These are phyloP conservation scores for Dusona sp. DNA, from an alignment of 2,888 invertebrate species.

Conservation along the genomic window DNA sequence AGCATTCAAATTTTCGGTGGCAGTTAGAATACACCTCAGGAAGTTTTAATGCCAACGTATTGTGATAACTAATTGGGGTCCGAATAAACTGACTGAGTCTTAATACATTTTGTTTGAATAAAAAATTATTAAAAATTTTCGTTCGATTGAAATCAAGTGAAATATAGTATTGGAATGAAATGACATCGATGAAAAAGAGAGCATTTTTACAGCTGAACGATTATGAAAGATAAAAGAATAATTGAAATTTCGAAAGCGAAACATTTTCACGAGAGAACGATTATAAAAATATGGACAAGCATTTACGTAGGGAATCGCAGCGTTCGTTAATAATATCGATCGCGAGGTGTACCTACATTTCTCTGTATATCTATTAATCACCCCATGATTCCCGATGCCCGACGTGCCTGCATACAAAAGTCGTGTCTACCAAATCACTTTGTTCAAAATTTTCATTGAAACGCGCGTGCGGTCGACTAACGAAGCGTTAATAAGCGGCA, in stretches of 20 bases:
- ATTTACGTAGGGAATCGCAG: constrained; percentile 13
- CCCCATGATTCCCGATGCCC: constrained; percentile 17
- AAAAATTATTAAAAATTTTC: no score
- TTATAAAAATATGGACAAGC: background rate
- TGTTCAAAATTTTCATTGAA: constrained; percentile 49
- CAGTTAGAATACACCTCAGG: background rate
- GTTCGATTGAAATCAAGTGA: no score
- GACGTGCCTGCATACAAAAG: constrained; percentile 20
- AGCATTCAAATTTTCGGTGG: background rate
- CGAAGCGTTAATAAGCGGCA: constrained; percentile 64
- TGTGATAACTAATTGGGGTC: background rate
- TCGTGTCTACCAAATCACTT: constrained; percentile 25
- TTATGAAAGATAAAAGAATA: background rate
- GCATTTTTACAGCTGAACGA: background rate
- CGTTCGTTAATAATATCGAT: constrained; percentile 54
- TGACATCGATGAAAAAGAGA: background rate
- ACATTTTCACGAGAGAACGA: background rate
- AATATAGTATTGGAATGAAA: background rate
- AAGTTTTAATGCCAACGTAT: background rate
- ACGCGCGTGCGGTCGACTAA: constrained; percentile 49
- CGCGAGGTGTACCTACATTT: background rate
- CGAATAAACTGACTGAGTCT: background rate
- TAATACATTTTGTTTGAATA: background rate
- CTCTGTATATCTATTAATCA: background rate
- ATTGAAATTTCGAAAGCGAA: background rate